Percentiles rank a stretch among this genome's conserved stretches.
phyloP scores from a whole-genome alignment of 1,140 invertebrate genomes.

The Drosophila tani region DNA sequence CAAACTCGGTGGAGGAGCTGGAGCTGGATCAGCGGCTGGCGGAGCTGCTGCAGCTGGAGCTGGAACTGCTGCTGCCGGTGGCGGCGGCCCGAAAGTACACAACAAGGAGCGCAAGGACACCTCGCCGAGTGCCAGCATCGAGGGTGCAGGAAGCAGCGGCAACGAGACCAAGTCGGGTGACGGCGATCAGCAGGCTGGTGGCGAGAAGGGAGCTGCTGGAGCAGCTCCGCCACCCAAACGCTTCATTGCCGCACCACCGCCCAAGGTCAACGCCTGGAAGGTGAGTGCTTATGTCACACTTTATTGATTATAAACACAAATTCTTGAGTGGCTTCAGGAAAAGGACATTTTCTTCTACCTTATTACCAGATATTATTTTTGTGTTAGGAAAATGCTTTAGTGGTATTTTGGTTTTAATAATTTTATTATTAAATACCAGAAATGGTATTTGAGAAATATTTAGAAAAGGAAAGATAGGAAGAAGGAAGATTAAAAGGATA shows the following conservation, averaged over 20 bases:
- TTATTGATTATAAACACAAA: slow-evolving; percentile 22
- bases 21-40: slow-evolving; percentile 13
- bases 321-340: not conserved
- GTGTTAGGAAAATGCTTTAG: too few relatives aligned
- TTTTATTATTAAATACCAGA: too few relatives aligned
- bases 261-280: slow-evolving; percentile 87
- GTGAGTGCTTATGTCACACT: slow-evolving; percentile 65
- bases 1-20: slow-evolving; percentile 30
- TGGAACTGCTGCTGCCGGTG: slow-evolving; percentile 5
- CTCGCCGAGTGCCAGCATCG: slow-evolving; percentile 76
- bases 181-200: slow-evolving; percentile 43
- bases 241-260: slow-evolving; percentile 86
- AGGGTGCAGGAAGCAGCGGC: slow-evolving; percentile 68
- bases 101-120: slow-evolving; percentile 81
- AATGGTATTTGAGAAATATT: too few relatives aligned
- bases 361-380: too few relatives aligned
- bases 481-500: too few relatives aligned
- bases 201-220: slow-evolving; percentile 24
- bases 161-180: slow-evolving; percentile 70
- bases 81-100: slow-evolving; percentile 36
- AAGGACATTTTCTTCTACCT: not conserved
- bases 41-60: slow-evolving; percentile 11
- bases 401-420: not conserved
- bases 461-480: too few relatives aligned
- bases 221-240: slow-evolving; percentile 83